phyloP scores from a whole-genome alignment of 1,140 invertebrate genomes.

The Leptinotarsa defecta region DNA sequence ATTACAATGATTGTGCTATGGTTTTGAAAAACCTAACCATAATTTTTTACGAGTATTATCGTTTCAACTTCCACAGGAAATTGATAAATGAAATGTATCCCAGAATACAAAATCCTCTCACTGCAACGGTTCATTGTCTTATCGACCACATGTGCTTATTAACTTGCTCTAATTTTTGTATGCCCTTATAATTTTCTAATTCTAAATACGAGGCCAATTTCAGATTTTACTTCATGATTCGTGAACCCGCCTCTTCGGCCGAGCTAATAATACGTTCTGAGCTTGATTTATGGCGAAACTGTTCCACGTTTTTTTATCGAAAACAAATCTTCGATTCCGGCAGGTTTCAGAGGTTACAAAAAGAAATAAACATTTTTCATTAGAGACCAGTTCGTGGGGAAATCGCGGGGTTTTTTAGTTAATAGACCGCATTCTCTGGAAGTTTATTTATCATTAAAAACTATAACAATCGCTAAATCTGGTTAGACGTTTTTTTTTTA shows the following conservation, averaged over 20 bases:
- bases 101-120: background rate
- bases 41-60: too few species aligned
- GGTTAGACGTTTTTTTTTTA: too few species aligned
- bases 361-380: slow-evolving; percentile 20
- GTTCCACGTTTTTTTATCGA: slow-evolving; percentile 32
- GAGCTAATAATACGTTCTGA: slow-evolving; percentile 26
- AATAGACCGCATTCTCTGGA: too few species aligned
- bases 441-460: too few species aligned
- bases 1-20: too few species aligned
- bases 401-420: background rate
- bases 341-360: slow-evolving; percentile 26
- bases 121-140: background rate
- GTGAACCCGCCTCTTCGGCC: slow-evolving; percentile 22
- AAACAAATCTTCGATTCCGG: slow-evolving; percentile 30
- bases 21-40: too few species aligned
- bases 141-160: slow-evolving; percentile 11
- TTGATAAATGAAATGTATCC: too few species aligned
- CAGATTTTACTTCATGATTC: slow-evolving; percentile 31
- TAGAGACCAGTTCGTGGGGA: slow-evolving; percentile 12
- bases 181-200: slow-evolving; percentile 36
- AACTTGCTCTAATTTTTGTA: slow-evolving; percentile 31
- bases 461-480: too few species aligned
- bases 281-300: slow-evolving; percentile 26
- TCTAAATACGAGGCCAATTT: slow-evolving; percentile 37
- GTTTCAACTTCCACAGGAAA: too few species aligned